Base-by-base conservation (phyloP, 2,888 invertebrate species). In the Tiliacea aurago region DNA sequence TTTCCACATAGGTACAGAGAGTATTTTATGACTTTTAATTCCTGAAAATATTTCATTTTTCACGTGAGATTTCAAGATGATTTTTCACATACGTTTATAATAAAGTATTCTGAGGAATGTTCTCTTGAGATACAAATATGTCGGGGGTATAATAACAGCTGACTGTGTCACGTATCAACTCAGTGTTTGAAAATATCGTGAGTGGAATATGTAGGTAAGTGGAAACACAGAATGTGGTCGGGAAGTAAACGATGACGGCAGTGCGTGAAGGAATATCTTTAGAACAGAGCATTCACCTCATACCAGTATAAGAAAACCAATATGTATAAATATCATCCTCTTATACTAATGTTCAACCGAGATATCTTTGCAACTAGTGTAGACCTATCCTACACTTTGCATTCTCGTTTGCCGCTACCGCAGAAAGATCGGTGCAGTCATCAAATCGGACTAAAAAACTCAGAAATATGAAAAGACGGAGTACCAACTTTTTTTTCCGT, bases 161-260 rank as follows among this genome's bases (percentile, higher is more conserved):
- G 82, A 81, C 74, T 81, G 47, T 68, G 68, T 74, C 84, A 83
- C 85, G 84, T 84, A 58, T 72, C 65, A 71, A 73, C 68, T 80
- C 78, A 84, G 69, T 84, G 82, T 83, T 83, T 84, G 74, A 74
- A 84, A 72, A 84, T 81, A 78, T 81, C 84, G 85, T 83, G 83
- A 70, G 82, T 55, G 58, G 84, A 84, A 84, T 81, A 81, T 37
- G 55, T 49, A 41, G 69, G 47, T 62, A 66, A 43, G 73, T 63
- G 66, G 65, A n/a, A 71, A 74, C 45, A 55, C 59, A 58, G 65
- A 74, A 53, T 4, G 78, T 63, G 78, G 69, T 49, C 51, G 75
- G 41, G 10, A 68, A 55, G 47, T 47, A 56, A 49, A 56, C 37
- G 43, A 33, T 64, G 70, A 65, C 51, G 47, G 55, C 43, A 53